phyloP scores from a whole-genome alignment of 2,113 vertebrate genomes.

The Microcebus jonahi region DNA sequence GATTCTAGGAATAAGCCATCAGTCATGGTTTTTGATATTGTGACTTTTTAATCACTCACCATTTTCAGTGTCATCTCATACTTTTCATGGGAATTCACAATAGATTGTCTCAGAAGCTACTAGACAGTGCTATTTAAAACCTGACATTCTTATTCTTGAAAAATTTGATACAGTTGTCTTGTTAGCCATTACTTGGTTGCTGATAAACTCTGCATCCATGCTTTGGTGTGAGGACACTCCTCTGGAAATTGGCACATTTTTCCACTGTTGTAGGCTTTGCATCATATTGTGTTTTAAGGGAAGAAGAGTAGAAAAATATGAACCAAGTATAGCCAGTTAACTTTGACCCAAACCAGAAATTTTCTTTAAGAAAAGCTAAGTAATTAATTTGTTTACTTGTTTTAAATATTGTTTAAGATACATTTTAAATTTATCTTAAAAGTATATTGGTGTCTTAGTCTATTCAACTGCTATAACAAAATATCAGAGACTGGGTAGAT shows the following conservation, averaged over 20 bases:
- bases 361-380: not conserved
- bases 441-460: not conserved
- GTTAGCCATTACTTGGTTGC: not conserved
- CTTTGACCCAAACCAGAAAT: not conserved
- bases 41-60: not conserved
- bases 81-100: not conserved
- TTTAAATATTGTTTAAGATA: not conserved
- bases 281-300: not conserved
- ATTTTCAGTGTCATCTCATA: not conserved
- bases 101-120: not conserved
- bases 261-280: not conserved
- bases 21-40: not conserved
- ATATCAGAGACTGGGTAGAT: not conserved
- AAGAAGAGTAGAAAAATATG: not conserved
- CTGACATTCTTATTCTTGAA: not conserved
- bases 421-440: constrained; percentile 1
- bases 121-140: not conserved
- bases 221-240: not conserved
- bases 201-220: not conserved
- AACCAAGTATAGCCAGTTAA: not conserved
- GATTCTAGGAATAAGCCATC: not conserved
- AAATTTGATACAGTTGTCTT: not conserved
- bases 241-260: not conserved
- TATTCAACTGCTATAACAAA: not conserved
- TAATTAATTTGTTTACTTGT: not conserved